These are phyloP conservation scores for Galago senegalensis DNA, from an alignment of 2,797 vertebrate species.

Conservation along the genomic window DNA sequence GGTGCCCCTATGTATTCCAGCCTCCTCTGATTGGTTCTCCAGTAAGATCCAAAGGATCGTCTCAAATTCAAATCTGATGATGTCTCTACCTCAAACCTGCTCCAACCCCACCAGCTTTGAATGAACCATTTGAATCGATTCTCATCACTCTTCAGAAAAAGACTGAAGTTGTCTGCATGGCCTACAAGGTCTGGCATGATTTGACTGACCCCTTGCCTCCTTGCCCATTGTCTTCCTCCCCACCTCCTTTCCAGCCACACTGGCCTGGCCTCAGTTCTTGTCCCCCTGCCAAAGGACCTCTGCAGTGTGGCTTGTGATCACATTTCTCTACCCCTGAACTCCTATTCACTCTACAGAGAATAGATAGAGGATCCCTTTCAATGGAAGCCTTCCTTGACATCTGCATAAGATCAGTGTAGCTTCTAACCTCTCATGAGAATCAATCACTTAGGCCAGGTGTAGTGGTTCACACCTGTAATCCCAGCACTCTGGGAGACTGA, in stretches of 20 bases:
- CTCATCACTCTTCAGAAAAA: not conserved
- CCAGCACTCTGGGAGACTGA: no score
- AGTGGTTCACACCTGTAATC: no score
- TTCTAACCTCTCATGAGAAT: constrained; percentile 1
- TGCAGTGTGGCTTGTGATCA: not conserved
- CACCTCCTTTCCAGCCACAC: not conserved
- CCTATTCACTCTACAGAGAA: not conserved
- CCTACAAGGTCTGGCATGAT: not conserved
- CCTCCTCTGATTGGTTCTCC: not conserved
- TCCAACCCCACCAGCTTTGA: not conserved
- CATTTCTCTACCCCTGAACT: not conserved
- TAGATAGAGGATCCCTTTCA: not conserved
- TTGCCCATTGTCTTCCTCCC: not conserved
- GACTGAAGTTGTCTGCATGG: not conserved
- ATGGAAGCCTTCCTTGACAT: not conserved
- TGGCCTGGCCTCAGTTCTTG: not conserved
- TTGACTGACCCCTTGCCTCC: not conserved
- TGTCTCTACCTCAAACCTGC: not conserved
- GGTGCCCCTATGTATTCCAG: not conserved
- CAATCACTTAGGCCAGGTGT: not conserved
- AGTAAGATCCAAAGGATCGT: not conserved
- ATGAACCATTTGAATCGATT: not conserved
- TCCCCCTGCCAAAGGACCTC: not conserved
- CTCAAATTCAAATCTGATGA: not conserved
- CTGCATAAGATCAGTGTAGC: not conserved